Evolutionary conservation across 2,888 invertebrate genomes (phyloP), one percentile per base, ranked within the genome.

Genomic region (Hydrotaea diabolus): DNA sequence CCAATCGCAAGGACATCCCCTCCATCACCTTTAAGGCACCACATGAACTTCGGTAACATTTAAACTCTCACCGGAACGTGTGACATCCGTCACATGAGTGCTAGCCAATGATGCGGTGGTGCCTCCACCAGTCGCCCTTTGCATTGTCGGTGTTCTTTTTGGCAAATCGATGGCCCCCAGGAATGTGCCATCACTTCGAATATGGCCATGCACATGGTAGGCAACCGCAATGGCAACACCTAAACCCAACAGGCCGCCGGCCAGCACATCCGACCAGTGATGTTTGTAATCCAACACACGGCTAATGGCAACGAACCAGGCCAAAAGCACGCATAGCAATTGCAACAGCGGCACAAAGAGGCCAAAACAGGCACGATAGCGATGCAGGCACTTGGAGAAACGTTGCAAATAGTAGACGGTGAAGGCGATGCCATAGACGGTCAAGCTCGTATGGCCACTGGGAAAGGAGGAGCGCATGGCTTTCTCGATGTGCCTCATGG

Each of bases 241-340:
- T 66, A 94, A 91, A 21, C 97, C 97, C 86, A 97, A 93, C 77
- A 93, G 88, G 87, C 95, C 93, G 0, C 99, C 99, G 82, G 95
- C 95, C 55, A 98, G 93, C 4, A 98, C 98, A 93, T 99, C 99
- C 91, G 97, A 98, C 97, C 98, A 98, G 91, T 99, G 98, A 93
- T 99, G 99, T 92, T 98, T 98, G 93, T 98, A 97, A 93, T 99
- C 97, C 9, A 97, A 97, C 62, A 99, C 95, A 73, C 99, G 94
- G 83, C 97, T 96, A 93, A 98, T 94, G 66, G 96, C 95, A 4
- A 97, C 97, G 92, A 95, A 97, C 94, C 96, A 95, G 46, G 98
- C 96, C 91, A 96, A 92, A 90, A 95, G 93, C 86, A 98, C 92
- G 77, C 96, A 94, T 17, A 95, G 87, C 90, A 96, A 95, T 93